These are phyloP conservation scores for Ormyrus labotus DNA, from an alignment of 2,888 invertebrate genomes.

Conservation along the genomic window DNA sequence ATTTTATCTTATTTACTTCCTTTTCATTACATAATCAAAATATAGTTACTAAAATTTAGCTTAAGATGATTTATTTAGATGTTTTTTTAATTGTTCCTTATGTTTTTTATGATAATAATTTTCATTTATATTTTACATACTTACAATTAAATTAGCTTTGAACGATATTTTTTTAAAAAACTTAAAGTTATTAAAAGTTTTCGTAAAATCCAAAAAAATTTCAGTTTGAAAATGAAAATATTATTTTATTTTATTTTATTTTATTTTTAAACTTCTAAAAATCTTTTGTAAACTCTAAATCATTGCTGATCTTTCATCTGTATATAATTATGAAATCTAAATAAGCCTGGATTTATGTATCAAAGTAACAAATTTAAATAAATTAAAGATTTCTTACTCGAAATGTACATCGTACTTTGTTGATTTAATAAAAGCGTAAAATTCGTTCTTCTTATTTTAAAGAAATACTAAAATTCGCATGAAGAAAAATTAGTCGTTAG, in stretches of 20 bases:
- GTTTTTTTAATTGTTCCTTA: too few relatives aligned
- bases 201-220: neutral
- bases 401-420: neutral
- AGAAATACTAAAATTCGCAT: neutral
- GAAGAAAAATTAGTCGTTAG: neutral
- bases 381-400: constrained; percentile 7
- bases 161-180: neutral
- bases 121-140: constrained; percentile 6
- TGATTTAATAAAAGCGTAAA: neutral
- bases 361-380: constrained; percentile 43
- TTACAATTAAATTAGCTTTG: neutral
- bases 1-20: constrained; percentile 54
- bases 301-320: neutral
- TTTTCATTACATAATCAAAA: constrained; percentile 51
- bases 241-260: constrained; percentile 7
- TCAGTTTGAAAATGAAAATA: neutral
- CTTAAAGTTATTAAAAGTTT: neutral
- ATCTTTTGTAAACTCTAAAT: neutral
- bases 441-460: neutral
- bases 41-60: constrained; percentile 31
- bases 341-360: constrained; percentile 1
- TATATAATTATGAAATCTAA: constrained; percentile 5
- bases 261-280: neutral
- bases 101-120: too few relatives aligned
- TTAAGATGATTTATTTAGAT: constrained; percentile 12